A percentile compares a stretch with the other conserved stretches of the same genome.
Evolutionary conservation across 2,888 invertebrate species (phyloP).

Genomic region (Mesorhabditis belari): DNA sequence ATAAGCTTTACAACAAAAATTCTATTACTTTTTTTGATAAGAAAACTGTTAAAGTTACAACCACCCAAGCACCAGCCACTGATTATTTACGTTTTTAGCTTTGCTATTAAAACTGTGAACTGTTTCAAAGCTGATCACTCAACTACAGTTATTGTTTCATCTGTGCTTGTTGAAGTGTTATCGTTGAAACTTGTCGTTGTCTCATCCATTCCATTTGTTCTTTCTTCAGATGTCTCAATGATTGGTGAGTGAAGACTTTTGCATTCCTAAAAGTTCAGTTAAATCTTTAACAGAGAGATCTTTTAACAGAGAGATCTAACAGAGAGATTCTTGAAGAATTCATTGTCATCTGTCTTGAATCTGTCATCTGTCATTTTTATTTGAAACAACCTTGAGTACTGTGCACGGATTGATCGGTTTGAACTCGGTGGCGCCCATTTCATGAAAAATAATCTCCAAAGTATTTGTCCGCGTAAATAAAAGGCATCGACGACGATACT

Average conservation of each 20-base stretch:
- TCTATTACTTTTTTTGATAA: too few species aligned
- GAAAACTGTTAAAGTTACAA: too few species aligned
- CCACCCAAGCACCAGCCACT: too few species aligned
- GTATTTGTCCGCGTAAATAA: slow-evolving; percentile 4
- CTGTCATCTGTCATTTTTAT: background rate
- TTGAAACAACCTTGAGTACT: slow-evolving; percentile 10
- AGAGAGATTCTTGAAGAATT: background rate
- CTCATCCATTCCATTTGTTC: too few species aligned
- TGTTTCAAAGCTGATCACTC: too few species aligned
- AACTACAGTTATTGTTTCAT: too few species aligned
- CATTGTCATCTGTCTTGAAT: background rate
- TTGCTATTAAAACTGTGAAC: too few species aligned
- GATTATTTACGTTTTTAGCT: too few species aligned
- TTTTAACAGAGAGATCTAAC: background rate
- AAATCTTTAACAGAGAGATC: background rate
- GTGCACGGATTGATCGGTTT: slow-evolving; percentile 26
- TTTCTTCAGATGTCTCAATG: background rate
- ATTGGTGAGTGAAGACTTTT: slow-evolving; percentile 26
- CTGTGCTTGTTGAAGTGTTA: too few species aligned
- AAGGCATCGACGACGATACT: slow-evolving; percentile 35
- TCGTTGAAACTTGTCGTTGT: too few species aligned
- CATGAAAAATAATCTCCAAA: slow-evolving; percentile 17
- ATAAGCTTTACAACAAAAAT: too few species aligned
- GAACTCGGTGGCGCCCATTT: slow-evolving; percentile 24
- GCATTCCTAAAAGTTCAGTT: slow-evolving; percentile 14